phyloP scores from a whole-genome alignment of 2,113 vertebrate genomes.

The Brienomyrus brachyistius region DNA sequence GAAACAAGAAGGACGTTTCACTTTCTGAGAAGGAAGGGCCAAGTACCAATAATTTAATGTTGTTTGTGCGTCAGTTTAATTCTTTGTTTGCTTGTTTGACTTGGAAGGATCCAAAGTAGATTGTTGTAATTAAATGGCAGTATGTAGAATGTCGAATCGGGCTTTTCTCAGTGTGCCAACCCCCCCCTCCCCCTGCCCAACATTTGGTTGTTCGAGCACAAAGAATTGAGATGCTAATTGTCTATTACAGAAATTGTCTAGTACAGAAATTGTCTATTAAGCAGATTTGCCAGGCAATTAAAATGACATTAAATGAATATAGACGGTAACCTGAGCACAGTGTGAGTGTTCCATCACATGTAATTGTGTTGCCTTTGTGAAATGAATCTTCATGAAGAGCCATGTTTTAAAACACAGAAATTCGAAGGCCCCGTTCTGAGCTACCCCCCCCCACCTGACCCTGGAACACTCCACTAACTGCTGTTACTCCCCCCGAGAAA shows the following conservation, averaged over 20 bases:
- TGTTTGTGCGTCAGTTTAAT: neutral
- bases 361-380: neutral
- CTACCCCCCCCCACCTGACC: no score
- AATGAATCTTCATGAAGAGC: slow-evolving; percentile 18
- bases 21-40: neutral
- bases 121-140: neutral
- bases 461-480: slow-evolving; percentile 12
- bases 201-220: neutral
- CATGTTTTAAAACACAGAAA: neutral
- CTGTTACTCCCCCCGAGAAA: neutral
- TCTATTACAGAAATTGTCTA: neutral
- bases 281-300: neutral
- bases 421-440: neutral
- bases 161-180: neutral
- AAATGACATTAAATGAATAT: slow-evolving; percentile 10
- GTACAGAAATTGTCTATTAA: neutral
- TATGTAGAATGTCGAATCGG: neutral
- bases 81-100: slow-evolving; percentile 10
- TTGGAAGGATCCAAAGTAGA: neutral
- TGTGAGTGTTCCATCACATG: neutral
- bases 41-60: neutral
- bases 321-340: neutral
- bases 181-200: neutral
- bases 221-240: slow-evolving; percentile 1
- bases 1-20: neutral